Percentiles rank a stretch among this genome's conserved stretches.
Evolutionary conservation across 2,113 vertebrate species (phyloP).

Genomic region (Xyliphius kryptos): DNA sequence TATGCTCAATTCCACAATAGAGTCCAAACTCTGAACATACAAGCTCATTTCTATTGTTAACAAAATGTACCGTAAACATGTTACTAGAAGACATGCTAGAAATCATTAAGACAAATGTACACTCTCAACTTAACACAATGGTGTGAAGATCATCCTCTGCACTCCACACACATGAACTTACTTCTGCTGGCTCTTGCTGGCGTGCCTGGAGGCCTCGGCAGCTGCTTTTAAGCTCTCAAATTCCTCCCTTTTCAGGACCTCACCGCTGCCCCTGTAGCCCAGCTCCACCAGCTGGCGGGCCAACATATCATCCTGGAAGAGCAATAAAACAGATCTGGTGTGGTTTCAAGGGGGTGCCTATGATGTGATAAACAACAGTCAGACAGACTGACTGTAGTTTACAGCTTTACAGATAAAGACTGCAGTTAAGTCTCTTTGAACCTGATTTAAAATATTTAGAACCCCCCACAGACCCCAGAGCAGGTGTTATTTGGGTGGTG

Average conservation of each 20-base stretch:
- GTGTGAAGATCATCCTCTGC: constrained; percentile 30
- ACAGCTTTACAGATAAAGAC: too few relatives aligned
- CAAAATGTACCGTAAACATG: too few relatives aligned
- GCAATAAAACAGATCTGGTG: constrained; percentile 42
- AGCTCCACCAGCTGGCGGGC: constrained; percentile 75
- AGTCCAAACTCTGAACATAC: too few relatives aligned
- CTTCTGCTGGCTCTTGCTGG: constrained; percentile 61
- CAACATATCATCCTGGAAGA: constrained; percentile 64
- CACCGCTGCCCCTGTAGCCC: constrained; percentile 66
- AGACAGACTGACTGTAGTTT: too few relatives aligned
- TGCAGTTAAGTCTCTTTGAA: too few relatives aligned
- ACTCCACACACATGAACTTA: constrained; percentile 55
- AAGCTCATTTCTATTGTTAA: too few relatives aligned
- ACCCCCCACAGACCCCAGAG: too few relatives aligned
- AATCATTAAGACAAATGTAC: constrained; percentile 23
- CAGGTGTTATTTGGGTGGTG: too few relatives aligned
- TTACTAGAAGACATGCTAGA: constrained; percentile 28
- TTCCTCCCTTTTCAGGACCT: constrained; percentile 70
- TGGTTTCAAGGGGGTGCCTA: too few relatives aligned
- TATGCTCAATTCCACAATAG: too few relatives aligned
- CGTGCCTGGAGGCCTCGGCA: constrained; percentile 58
- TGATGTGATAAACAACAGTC: too few relatives aligned
- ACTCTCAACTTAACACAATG: constrained; percentile 18
- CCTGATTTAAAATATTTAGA: too few relatives aligned
- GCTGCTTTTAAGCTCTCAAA: constrained; percentile 71